These are phyloP conservation scores for Gastracanthus pulcherrimus DNA, from an alignment of 2,888 invertebrate species.

Conservation along the genomic window DNA sequence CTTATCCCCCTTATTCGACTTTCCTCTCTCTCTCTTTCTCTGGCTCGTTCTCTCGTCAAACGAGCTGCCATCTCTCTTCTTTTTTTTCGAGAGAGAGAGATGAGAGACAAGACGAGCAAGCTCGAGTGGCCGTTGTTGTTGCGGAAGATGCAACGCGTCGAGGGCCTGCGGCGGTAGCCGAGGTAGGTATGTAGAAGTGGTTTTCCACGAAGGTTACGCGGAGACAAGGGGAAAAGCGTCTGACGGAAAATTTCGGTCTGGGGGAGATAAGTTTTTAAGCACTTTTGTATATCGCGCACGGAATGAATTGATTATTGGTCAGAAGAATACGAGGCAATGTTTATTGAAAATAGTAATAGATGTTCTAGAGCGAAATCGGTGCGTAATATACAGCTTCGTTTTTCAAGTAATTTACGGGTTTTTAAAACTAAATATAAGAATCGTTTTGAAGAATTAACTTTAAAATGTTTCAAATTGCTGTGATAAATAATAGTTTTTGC, in stretches of 20 bases:
- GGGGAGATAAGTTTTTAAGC: not conserved
- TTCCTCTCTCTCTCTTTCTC: too few relatives aligned
- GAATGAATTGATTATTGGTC: not conserved
- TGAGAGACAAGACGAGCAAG: not conserved
- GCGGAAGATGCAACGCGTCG: not conserved
- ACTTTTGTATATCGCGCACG: not conserved
- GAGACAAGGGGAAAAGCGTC: too few relatives aligned
- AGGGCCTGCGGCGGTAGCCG: not conserved
- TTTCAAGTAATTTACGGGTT: too few relatives aligned
- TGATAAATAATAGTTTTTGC: too few relatives aligned
- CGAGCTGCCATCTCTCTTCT: not conserved
- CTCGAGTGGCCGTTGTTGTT: slow-evolving; percentile 10
- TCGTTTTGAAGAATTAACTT: too few relatives aligned
- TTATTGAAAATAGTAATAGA: too few relatives aligned
- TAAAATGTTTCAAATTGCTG: too few relatives aligned
- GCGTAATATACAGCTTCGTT: too few relatives aligned
- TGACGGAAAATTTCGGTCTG: not conserved
- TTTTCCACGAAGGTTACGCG: not conserved
- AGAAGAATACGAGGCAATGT: not conserved
- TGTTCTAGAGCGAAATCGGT: too few relatives aligned
- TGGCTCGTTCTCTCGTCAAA: slow-evolving; percentile 34
- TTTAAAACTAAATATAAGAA: too few relatives aligned
- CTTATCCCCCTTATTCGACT: slow-evolving; percentile 26
- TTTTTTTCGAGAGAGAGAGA: not conserved
- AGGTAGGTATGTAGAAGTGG: not conserved